phyloP scores from a whole-genome alignment of 2,113 vertebrate genomes.

The Mus spicilegus region DNA sequence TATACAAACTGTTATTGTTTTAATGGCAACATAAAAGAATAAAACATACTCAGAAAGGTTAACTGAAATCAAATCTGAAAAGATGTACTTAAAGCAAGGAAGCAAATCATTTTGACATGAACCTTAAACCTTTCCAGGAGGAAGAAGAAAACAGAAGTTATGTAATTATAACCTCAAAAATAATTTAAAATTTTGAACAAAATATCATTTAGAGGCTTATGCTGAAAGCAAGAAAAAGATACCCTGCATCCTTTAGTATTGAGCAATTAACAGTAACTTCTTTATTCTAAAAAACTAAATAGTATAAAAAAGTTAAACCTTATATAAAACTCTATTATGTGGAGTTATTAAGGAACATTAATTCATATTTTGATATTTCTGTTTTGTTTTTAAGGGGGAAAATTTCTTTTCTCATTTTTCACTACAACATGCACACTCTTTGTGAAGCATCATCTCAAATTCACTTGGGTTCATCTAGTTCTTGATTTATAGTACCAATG shows the following conservation, averaged over 20 bases:
- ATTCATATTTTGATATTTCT: background rate
- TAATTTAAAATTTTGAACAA: background rate
- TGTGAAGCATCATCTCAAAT: conserved; percentile 92
- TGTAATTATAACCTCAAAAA: background rate
- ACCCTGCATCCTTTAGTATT: background rate
- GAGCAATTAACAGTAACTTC: background rate
- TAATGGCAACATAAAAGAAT: conserved; percentile 54
- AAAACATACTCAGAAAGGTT: background rate
- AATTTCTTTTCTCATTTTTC: conserved; percentile 92
- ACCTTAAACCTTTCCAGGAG: background rate
- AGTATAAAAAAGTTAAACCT: background rate
- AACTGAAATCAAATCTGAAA: conserved; percentile 25
- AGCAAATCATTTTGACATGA: background rate
- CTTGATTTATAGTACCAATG: conserved; percentile 90
- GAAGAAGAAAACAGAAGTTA: background rate
- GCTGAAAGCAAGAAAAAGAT: conserved; percentile 9
- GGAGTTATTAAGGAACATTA: no score
- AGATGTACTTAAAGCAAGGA: background rate
- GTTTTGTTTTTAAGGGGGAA: background rate
- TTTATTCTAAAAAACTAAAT: background rate
- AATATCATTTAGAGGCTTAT: background rate
- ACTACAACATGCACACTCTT: conserved; percentile 91
- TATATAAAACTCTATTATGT: background rate
- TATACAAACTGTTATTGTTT: conserved; percentile 34
- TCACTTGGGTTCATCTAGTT: conserved; percentile 89